Evolutionary conservation across 2,888 invertebrate genomes (phyloP).

Genomic region (Cryptus armator): DNA sequence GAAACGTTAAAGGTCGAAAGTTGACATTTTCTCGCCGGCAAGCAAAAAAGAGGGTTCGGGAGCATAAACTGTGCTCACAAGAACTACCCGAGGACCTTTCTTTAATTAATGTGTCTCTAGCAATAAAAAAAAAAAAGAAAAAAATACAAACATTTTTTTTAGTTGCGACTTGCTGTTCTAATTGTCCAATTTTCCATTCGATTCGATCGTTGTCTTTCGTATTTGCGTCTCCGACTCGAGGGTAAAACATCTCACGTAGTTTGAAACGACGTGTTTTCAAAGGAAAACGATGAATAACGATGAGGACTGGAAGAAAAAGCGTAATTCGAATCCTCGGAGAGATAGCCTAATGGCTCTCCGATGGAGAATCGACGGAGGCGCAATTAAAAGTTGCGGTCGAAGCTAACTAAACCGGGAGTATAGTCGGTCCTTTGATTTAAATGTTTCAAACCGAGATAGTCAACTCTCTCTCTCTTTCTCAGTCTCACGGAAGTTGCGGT

Average conservation of each 20-base stretch:
- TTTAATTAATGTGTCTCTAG: slow-evolving; percentile 65
- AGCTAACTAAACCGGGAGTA: slow-evolving; percentile 80
- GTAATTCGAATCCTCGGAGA: slow-evolving; percentile 72
- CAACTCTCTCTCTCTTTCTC: slow-evolving; percentile 8
- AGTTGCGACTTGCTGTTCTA: slow-evolving; percentile 32
- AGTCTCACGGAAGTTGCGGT: neutral
- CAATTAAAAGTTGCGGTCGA: slow-evolving; percentile 84
- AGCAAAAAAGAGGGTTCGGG: neutral
- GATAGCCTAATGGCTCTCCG: slow-evolving; percentile 81
- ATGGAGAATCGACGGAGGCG: slow-evolving; percentile 77
- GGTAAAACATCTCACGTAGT: neutral
- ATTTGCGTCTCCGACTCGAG: neutral
- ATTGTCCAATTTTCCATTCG: slow-evolving; percentile 66
- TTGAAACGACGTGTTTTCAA: slow-evolving; percentile 25
- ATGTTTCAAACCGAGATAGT: slow-evolving; percentile 72
- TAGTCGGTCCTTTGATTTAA: slow-evolving; percentile 82
- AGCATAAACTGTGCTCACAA: slow-evolving; percentile 68
- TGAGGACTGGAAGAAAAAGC: slow-evolving; percentile 72
- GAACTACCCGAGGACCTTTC: slow-evolving; percentile 70
- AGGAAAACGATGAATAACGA: slow-evolving; percentile 52
- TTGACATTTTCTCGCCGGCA: slow-evolving; percentile 74
- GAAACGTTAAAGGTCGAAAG: slow-evolving; percentile 74
- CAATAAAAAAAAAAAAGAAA: slow-evolving; percentile 12
- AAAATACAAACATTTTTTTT: neutral
- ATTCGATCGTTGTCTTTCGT: slow-evolving; percentile 20